Evolutionary conservation across 2,113 vertebrate genomes (phyloP).

Genomic region (Pomatorhinus ruficollis): DNA sequence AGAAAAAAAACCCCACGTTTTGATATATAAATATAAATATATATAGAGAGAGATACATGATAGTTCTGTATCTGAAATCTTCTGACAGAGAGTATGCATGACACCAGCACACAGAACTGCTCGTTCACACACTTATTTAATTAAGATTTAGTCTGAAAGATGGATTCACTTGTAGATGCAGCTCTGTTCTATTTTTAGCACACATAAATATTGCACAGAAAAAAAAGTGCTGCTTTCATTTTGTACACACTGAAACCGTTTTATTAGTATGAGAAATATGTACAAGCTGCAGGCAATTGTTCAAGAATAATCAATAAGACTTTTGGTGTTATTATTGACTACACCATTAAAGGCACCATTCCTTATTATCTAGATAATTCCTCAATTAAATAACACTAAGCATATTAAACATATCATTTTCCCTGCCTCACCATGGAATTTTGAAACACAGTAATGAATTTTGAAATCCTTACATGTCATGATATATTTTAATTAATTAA

Average conservation of each 20-base stretch:
- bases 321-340: constrained; percentile 62
- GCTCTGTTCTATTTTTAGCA: constrained; percentile 24
- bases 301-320: constrained; percentile 64
- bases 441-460: constrained; percentile 1
- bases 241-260: not conserved
- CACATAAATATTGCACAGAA: not conserved
- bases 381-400: constrained; percentile 40
- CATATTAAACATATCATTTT: not conserved
- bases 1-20: not conserved
- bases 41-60: not conserved
- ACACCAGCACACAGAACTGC: not conserved
- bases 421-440: not conserved
- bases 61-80: not conserved
- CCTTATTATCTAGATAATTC: constrained; percentile 31
- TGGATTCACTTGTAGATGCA: constrained; percentile 13
- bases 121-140: not conserved
- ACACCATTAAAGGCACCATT: constrained; percentile 22
- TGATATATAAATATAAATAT: not conserved
- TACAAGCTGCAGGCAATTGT: not conserved
- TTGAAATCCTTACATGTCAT: not conserved
- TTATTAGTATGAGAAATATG: constrained; percentile 17
- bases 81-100: not conserved
- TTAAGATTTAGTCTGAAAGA: constrained; percentile 45
- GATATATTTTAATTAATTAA: constrained; percentile 21
- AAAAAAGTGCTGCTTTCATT: constrained; percentile 4